Evolutionary conservation across 2,797 vertebrate genomes (phyloP).

Genomic region (Enteromius radiatus): DNA sequence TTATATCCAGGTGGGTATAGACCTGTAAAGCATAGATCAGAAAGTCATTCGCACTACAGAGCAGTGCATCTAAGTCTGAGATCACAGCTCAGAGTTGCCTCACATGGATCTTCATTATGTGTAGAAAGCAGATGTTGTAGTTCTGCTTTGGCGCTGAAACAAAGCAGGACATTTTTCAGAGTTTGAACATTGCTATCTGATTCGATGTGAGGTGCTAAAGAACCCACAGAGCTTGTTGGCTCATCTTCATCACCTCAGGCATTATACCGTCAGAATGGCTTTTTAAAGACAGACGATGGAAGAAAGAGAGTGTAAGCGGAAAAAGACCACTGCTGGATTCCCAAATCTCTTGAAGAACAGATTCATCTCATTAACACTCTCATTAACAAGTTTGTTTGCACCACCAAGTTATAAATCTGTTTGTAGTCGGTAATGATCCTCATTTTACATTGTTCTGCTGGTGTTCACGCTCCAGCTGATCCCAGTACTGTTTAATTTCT

Average conservation of each 20-base stretch:
- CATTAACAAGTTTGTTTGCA: conserved; percentile 9
- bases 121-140: not conserved
- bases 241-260: not conserved
- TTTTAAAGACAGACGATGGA: not conserved
- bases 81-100: not conserved
- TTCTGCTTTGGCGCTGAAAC: not conserved
- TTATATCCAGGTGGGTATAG: not conserved
- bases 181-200: not conserved
- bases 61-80: not conserved
- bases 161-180: not conserved
- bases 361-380: not conserved
- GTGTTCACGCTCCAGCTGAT: not conserved
- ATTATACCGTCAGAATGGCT: not conserved
- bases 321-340: not conserved
- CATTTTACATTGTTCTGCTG: not conserved
- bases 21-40: conserved; percentile 5
- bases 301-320: not conserved
- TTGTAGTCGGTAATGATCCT: not conserved
- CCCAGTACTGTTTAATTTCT: not conserved
- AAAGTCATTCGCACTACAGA: not conserved
- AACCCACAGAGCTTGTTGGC: conserved; percentile 11
- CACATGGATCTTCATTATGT: not conserved
- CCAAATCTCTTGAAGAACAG: not conserved
- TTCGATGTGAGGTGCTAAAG: not conserved
- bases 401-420: not conserved